These are phyloP conservation scores for Tangara arthus DNA, from an alignment of 2,797 vertebrate genomes.

Conservation along the genomic window DNA sequence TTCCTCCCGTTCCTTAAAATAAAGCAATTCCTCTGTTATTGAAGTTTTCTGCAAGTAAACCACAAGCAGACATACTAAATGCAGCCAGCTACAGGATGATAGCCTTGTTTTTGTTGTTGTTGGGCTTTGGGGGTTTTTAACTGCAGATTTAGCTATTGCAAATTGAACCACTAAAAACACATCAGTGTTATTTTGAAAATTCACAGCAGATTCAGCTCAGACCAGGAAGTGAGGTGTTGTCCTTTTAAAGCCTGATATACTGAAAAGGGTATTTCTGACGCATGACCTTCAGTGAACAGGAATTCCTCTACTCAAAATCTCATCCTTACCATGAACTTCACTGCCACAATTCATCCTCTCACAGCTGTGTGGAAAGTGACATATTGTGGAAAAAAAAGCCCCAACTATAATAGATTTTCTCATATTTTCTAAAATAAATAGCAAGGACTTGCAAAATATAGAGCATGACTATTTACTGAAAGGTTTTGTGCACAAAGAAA, in stretches of 20 bases:
- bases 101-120: slow-evolving; percentile 36
- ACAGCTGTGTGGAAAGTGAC: slow-evolving; percentile 58
- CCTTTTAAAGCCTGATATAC: slow-evolving; percentile 61
- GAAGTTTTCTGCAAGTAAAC: slow-evolving; percentile 39
- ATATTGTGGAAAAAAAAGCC: neutral
- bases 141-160: slow-evolving; percentile 5
- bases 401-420: neutral
- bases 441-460: neutral
- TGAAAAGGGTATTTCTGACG: slow-evolving; percentile 74
- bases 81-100: slow-evolving; percentile 11
- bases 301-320: slow-evolving; percentile 71
- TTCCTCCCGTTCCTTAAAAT: neutral
- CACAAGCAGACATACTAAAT: neutral
- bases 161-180: neutral
- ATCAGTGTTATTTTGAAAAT: slow-evolving; percentile 52
- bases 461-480: neutral
- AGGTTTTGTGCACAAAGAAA: neutral
- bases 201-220: slow-evolving; percentile 27
- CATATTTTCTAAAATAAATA: slow-evolving; percentile 10
- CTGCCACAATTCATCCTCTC: slow-evolving; percentile 34
- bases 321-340: slow-evolving; percentile 66
- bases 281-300: slow-evolving; percentile 72
- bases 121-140: slow-evolving; percentile 29
- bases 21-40: neutral
- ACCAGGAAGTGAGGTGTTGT: slow-evolving; percentile 71